Evolutionary conservation across 2,797 vertebrate genomes (phyloP).

Genomic region (Trachurus trachurus): DNA sequence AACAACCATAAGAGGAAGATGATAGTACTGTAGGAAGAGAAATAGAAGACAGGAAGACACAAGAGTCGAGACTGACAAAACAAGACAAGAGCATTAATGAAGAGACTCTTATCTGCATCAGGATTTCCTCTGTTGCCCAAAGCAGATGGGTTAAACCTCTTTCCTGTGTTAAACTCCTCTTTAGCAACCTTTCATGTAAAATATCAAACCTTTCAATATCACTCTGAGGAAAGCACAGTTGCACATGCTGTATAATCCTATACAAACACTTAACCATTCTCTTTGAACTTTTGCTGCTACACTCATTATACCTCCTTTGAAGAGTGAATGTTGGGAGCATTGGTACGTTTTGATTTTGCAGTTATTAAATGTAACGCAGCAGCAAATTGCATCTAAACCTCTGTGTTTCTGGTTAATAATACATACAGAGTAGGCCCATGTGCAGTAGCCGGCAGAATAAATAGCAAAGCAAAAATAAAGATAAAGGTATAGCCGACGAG

Average conservation of each 20-base stretch:
- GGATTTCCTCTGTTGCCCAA: slow-evolving; percentile 69
- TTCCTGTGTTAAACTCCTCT: slow-evolving; percentile 85
- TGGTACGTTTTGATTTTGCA: slow-evolving; percentile 84
- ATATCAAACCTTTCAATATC: slow-evolving; percentile 85
- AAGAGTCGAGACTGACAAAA: slow-evolving; percentile 33
- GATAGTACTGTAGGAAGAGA: neutral
- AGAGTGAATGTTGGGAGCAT: slow-evolving; percentile 81
- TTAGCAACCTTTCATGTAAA: slow-evolving; percentile 85
- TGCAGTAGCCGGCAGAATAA: slow-evolving; percentile 66
- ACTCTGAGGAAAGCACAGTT: slow-evolving; percentile 78
- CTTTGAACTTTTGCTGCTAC: slow-evolving; percentile 85
- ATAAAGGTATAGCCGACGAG: slow-evolving; percentile 59
- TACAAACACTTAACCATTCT: slow-evolving; percentile 86
- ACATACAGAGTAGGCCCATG: slow-evolving; percentile 63
- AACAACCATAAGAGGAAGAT: slow-evolving; percentile 25
- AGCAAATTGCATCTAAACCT: slow-evolving; percentile 83
- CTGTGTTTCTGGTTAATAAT: slow-evolving; percentile 81
- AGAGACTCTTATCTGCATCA: slow-evolving; percentile 53
- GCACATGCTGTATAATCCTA: slow-evolving; percentile 75
- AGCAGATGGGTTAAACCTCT: slow-evolving; percentile 83
- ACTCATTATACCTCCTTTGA: slow-evolving; percentile 86
- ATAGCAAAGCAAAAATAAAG: slow-evolving; percentile 55
- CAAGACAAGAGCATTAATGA: slow-evolving; percentile 36
- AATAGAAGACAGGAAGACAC: slow-evolving; percentile 10
- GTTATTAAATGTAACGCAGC: slow-evolving; percentile 86